These are phyloP conservation scores for Pluvianellus socialis DNA, from an alignment of 2,113 vertebrate species.

Conservation along the genomic window DNA sequence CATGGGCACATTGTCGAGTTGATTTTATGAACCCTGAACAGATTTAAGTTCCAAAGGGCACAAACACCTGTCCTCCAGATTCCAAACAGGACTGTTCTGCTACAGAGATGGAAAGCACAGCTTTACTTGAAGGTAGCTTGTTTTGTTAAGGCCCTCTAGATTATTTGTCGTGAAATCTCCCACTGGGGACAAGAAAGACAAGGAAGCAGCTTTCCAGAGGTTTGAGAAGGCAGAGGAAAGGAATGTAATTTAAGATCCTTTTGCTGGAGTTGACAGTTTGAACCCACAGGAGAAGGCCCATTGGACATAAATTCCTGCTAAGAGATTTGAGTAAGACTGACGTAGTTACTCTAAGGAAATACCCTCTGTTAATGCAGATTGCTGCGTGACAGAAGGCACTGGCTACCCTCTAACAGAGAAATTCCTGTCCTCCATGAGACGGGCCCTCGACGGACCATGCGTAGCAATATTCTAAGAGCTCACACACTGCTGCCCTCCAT, in stretches of 20 bases:
- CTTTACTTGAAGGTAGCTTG: not conserved
- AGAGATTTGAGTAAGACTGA: not conserved
- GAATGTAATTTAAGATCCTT: not conserved
- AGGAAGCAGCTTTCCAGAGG: not conserved
- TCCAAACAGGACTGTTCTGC: not conserved
- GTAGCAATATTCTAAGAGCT: not conserved
- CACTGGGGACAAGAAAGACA: not conserved
- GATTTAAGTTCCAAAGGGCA: not conserved
- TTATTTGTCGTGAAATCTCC: not conserved
- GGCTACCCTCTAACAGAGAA: not conserved
- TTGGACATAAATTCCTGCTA: not conserved
- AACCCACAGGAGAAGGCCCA: not conserved
- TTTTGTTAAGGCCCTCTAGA: not conserved
- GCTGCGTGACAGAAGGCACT: not conserved
- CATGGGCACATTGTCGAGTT: not conserved
- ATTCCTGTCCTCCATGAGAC: not conserved
- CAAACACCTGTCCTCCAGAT: not conserved
- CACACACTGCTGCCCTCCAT: not conserved
- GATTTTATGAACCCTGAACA: not conserved
- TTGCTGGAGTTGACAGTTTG: not conserved
- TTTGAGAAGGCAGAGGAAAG: not conserved
- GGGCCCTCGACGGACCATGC: rapidly evolving
- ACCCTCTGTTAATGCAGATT: not conserved
- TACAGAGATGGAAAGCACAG: not conserved
- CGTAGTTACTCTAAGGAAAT: not conserved